phyloP scores from a whole-genome alignment of 2,888 invertebrate genomes.

The Epinotia nisella region DNA sequence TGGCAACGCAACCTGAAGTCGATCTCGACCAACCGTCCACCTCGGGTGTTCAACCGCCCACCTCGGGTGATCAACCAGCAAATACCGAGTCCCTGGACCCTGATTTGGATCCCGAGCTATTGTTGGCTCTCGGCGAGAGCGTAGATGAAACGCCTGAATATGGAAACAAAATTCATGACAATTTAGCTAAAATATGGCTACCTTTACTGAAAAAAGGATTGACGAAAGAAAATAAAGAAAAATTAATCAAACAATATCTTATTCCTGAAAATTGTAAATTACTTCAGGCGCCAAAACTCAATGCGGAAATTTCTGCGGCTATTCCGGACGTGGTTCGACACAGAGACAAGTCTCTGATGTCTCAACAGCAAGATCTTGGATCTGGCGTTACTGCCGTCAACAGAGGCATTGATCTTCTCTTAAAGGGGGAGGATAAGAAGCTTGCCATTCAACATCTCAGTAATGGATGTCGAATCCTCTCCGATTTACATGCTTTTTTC shows the following conservation, averaged over 20 bases:
- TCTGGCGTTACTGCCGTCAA: too few relatives aligned
- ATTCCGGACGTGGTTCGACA: too few relatives aligned
- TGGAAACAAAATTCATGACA: not conserved
- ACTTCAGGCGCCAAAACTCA: constrained; percentile 4
- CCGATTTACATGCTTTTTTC: too few relatives aligned
- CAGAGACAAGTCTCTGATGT: too few relatives aligned
- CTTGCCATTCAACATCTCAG: too few relatives aligned
- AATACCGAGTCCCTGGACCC: not conserved
- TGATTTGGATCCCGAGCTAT: not conserved
- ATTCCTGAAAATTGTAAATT: not conserved
- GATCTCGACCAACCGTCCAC: not conserved
- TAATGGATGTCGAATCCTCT: too few relatives aligned
- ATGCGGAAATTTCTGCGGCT: not conserved
- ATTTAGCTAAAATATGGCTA: not conserved
- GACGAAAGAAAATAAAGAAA: not conserved
- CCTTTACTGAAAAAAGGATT: not conserved
- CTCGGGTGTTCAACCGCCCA: not conserved
- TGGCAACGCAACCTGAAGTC: constrained; percentile 1
- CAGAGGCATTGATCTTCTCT: too few relatives aligned
- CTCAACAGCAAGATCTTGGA: too few relatives aligned
- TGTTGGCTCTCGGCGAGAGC: not conserved
- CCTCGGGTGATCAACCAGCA: constrained; percentile 2
- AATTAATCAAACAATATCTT: not conserved
- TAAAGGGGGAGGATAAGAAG: too few relatives aligned
- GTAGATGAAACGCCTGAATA: not conserved